These are phyloP conservation scores for Pantherophis guttatus DNA, from an alignment of 2,113 vertebrate genomes.

Conservation along the genomic window DNA sequence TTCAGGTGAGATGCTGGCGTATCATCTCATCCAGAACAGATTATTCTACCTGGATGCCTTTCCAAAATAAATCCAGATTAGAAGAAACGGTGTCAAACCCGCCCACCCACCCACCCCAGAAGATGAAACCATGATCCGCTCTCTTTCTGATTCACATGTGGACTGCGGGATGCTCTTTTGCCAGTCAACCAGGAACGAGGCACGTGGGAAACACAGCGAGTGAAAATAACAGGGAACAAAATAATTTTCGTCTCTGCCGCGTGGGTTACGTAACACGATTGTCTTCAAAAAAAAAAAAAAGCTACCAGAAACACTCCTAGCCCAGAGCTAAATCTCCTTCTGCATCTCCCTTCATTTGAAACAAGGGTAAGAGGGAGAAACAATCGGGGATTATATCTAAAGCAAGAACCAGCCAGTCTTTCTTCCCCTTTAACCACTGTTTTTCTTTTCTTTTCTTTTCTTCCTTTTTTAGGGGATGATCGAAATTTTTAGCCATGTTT, in stretches of 20 bases:
- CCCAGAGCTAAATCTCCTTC: slow-evolving; percentile 3
- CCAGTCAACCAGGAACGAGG: slow-evolving; percentile 20
- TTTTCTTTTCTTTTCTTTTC: background rate
- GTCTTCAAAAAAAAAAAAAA: background rate
- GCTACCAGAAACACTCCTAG: slow-evolving; percentile 4
- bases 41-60: background rate
- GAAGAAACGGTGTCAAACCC: background rate
- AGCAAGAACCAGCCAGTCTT: background rate
- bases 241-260: slow-evolving; percentile 1
- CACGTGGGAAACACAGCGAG: slow-evolving; percentile 34
- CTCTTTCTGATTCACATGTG: background rate
- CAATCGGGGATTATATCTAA: background rate
- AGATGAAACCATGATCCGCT: slow-evolving; percentile 17
- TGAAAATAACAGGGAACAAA: slow-evolving; percentile 39
- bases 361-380: background rate
- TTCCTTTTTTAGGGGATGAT: background rate
- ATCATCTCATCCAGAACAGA: background rate
- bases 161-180: slow-evolving; percentile 34
- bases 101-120: background rate
- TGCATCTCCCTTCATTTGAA: background rate
- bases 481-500: background rate
- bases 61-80: background rate
- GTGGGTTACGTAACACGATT: slow-evolving; percentile 27
- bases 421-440: background rate
- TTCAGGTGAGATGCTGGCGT: background rate